Conservation (phyloP, 2,113 vertebrate genomes). For the Pelmatolapia mariae region DNA sequence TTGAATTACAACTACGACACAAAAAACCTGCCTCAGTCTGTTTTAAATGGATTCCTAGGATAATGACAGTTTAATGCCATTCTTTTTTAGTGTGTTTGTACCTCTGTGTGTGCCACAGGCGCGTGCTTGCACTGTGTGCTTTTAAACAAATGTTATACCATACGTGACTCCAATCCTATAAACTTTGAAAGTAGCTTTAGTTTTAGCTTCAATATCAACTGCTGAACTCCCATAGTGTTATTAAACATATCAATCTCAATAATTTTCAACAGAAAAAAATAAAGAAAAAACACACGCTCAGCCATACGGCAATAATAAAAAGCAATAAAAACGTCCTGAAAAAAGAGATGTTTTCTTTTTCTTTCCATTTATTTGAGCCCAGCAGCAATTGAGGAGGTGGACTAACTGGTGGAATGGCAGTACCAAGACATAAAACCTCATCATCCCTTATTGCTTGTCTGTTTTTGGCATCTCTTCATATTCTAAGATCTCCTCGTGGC, state of each 20-base stretch:
- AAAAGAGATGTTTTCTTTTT: slow-evolving; percentile 31
- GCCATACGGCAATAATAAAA: slow-evolving; percentile 57
- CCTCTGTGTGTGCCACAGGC: background rate
- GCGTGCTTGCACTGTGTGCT: background rate
- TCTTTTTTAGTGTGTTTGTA: background rate
- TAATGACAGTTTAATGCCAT: background rate
- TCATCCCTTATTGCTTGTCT: slow-evolving; percentile 55
- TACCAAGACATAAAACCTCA: slow-evolving; percentile 56
- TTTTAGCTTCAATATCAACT: slow-evolving; percentile 8
- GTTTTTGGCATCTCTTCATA: slow-evolving; percentile 51
- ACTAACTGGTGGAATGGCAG: slow-evolving; percentile 14
- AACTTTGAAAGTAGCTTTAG: slow-evolving; percentile 15
- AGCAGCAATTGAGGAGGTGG: slow-evolving; percentile 36
- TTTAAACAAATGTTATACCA: background rate
- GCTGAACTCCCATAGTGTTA: slow-evolving; percentile 24
- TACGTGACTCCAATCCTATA: background rate
- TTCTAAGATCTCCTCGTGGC: slow-evolving; percentile 40
- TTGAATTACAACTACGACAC: background rate
- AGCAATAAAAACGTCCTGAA: slow-evolving; percentile 49
- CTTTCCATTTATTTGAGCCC: slow-evolving; percentile 53
- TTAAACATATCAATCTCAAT: slow-evolving; percentile 53
- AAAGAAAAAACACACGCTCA: background rate
- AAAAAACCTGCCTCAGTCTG: background rate
- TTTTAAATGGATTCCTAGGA: background rate
- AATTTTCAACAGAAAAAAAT: background rate